Base-by-base conservation (phyloP, 2,888 invertebrate genomes). In the Latrodectus elegans region DNA sequence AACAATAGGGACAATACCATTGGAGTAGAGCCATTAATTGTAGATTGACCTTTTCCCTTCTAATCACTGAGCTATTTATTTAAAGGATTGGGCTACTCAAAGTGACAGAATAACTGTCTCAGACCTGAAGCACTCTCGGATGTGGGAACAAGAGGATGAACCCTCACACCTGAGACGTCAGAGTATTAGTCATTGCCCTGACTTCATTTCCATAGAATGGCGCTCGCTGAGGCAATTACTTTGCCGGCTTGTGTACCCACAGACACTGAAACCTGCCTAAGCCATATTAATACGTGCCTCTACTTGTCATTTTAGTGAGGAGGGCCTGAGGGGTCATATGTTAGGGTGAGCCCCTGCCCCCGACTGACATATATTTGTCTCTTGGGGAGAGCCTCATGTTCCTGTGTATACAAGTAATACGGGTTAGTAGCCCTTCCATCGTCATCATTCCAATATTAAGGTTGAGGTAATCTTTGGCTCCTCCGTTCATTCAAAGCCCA, bases 201-300 rank as follows among this genome's bases (percentile, higher is more conserved):
- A 75, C 85, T 76, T 85, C 85, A 85, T 85, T 85, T 85, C 85
- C 85, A 85, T 85, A 85, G 73, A 79, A 85, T 85, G 78, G 78
- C 78, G 70, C 85, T 74, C 73, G 49, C 74, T 60, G 83, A 73
- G 78, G 83, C 87, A 88, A 83, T 88, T 83, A 83, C 87, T 88
- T 88, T 74, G 55, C 71, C 83, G 87, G 81, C 81, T 87, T 82
- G 81, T 87, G 87, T 81, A 87, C 87, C 60, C 85, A 79, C 74
- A 74, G 84, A 84, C 84, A 78, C 84, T 72, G 73, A 77, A 73
- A 67, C 79, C 65, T 65, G 78, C 65, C 77, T 88, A 88, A 88
- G 88, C 84, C 81, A 79, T 88, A 88, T 88, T 88, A 88, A 88
- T 88, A 88, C 88, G 88, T 84, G 88, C 84, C 84, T 84, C 88